Conservation (phyloP, 2,888 invertebrate genomes). For the Xanthia icteritia region DNA sequence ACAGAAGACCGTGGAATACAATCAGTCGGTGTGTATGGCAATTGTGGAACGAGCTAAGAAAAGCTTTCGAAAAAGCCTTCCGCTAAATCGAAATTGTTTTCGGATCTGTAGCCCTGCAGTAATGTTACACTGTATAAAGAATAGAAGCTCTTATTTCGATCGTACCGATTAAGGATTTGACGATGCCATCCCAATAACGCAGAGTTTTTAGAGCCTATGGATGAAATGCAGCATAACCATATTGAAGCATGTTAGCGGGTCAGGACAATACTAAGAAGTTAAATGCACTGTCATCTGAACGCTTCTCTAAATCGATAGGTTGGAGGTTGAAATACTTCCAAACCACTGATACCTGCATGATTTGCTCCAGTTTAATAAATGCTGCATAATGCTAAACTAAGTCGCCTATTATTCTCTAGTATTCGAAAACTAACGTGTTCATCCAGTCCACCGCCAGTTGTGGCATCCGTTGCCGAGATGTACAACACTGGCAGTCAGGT, state of each 20-base stretch:
- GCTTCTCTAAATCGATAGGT: not conserved
- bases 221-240: conserved; percentile 2
- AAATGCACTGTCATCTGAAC: not conserved
- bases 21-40: not conserved
- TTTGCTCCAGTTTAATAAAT: not conserved
- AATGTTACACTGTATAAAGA: not conserved
- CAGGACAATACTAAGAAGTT: not conserved
- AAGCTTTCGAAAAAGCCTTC: not conserved
- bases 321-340: not conserved
- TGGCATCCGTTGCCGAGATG: not conserved
- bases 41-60: not conserved
- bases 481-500: not conserved
- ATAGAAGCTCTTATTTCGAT: not conserved
- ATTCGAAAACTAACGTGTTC: not conserved
- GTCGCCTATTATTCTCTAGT: not conserved
- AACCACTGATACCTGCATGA: no score
- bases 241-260: not conserved
- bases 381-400: not conserved
- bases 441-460: not conserved
- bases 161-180: not conserved
- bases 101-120: not conserved
- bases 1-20: not conserved
- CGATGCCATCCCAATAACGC: not conserved
- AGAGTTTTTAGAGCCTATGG: not conserved
- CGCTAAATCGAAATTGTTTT: no score